phyloP scores from a whole-genome alignment of 2,113 vertebrate genomes.

The Sylvietta virens region DNA sequence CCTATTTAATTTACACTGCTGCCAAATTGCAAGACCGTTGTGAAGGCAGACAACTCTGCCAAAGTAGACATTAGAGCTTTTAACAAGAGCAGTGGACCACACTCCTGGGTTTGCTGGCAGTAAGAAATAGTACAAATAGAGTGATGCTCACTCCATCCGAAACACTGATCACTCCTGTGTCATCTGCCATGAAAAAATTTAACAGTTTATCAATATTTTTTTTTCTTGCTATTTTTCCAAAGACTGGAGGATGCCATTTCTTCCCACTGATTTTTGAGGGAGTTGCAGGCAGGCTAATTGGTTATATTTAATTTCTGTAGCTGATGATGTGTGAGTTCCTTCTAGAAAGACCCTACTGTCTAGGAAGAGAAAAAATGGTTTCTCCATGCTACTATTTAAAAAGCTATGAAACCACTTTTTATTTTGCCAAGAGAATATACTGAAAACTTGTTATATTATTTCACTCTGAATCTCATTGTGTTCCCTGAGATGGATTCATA shows the following conservation, averaged over 20 bases:
- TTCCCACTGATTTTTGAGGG: neutral
- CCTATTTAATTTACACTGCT: slow-evolving; percentile 7
- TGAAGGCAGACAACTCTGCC: neutral
- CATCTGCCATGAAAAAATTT: neutral
- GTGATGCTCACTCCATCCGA: neutral
- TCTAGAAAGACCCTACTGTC: neutral
- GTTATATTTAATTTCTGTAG: neutral
- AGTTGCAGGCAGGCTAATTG: accelerated
- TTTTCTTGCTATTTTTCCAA: neutral
- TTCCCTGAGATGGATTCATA: neutral
- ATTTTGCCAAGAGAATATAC: neutral
- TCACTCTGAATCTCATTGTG: neutral
- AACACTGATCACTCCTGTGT: neutral
- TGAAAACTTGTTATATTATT: neutral
- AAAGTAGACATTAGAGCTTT: neutral
- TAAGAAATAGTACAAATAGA: neutral
- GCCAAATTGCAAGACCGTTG: neutral
- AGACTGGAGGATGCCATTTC: neutral
- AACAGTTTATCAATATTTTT: neutral
- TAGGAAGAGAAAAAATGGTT: neutral
- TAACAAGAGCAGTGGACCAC: neutral
- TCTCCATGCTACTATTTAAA: neutral
- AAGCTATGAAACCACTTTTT: neutral
- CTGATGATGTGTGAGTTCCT: neutral
- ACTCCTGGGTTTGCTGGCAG: neutral